phyloP scores from a whole-genome alignment of 1,140 invertebrate species.

The Sitophilus oryzae region DNA sequence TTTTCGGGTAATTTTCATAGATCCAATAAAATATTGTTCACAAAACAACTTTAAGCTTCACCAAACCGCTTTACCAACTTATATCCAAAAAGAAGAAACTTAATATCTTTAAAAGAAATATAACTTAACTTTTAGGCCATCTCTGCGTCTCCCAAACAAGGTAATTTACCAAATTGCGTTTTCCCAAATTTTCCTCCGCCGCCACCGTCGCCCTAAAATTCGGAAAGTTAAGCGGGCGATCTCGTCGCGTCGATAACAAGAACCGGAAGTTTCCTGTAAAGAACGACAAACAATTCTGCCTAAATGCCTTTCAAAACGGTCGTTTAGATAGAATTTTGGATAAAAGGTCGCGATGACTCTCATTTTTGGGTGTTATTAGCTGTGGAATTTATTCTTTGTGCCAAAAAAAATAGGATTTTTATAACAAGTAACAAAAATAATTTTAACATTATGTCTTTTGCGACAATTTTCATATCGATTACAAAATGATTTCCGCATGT shows the following conservation, averaged over 20 bases:
- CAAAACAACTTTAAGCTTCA: no score
- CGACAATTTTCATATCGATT: no score
- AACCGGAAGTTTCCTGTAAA: not conserved
- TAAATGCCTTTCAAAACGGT: not conserved
- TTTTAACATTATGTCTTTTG: no score
- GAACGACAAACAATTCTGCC: not conserved
- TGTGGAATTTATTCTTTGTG: no score
- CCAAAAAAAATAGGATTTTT: no score
- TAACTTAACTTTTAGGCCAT: not conserved
- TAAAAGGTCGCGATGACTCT: not conserved
- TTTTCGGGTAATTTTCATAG: no score
- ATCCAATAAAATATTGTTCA: no score
- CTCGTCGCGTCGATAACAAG: not conserved
- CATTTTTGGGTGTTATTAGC: not conserved
- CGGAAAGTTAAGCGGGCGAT: no score
- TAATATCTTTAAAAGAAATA: not conserved
- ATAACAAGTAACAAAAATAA: no score
- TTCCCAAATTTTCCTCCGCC: not conserved
- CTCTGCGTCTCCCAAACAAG: not conserved
- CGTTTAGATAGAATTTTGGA: not conserved
- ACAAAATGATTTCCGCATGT: no score
- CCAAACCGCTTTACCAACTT: no score
- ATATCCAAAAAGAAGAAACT: no score
- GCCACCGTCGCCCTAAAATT: not conserved
- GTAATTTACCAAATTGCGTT: not conserved